Evolutionary conservation across 2,888 invertebrate genomes (phyloP), one percentile per base, ranked within the genome.

Genomic region (Torymus aiolomorphi): DNA sequence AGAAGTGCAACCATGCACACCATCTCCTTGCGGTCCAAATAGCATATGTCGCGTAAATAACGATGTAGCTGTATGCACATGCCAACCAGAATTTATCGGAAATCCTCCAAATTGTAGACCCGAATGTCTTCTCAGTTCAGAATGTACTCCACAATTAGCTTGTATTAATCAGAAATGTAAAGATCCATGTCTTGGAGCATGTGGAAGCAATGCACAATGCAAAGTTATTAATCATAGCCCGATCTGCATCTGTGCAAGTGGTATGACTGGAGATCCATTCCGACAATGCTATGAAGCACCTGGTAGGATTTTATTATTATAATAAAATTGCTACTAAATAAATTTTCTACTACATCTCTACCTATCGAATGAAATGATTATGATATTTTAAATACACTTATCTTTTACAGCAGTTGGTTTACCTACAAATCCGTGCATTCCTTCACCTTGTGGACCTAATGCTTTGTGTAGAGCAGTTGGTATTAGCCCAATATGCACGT

Each of bases 391-490:
- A 42, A 42, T 42, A 42, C 8, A 8, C 1, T 42, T 42, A 42
- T 42, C 5, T 8, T 42, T 42, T 42, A 42, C 8, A 42, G 42
- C 5, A 42, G 8, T 42, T 42, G 8, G 8, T 8, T 42, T 42
- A 42, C 42, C 56, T 14, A 67, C 8, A 76, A 81, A 85, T 72
- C 82, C 83, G 49, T 86, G 86, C 62, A 77, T 76, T 77, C 84
- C 85, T 24, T 84, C 86, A 8, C 93, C 94, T 16, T 97, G 97
- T 89, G 96, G 96, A 52, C 92, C 94, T 4, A 95, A 96, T 89
- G 94, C 96, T 20, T 90, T 95, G 84, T 97, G 97, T 88, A 95
- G 94, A 88, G 95, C 95, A 90, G 92, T 94, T 86, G 95, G 91
- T 82, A 83, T 84, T 5, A 89, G 90, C 12, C 87, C 88, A 63